Percentiles rank a stretch among this genome's conserved stretches.
These are phyloP conservation scores for Onchidella celtica DNA, from an alignment of 2,888 invertebrate species.

Conservation along the genomic window DNA sequence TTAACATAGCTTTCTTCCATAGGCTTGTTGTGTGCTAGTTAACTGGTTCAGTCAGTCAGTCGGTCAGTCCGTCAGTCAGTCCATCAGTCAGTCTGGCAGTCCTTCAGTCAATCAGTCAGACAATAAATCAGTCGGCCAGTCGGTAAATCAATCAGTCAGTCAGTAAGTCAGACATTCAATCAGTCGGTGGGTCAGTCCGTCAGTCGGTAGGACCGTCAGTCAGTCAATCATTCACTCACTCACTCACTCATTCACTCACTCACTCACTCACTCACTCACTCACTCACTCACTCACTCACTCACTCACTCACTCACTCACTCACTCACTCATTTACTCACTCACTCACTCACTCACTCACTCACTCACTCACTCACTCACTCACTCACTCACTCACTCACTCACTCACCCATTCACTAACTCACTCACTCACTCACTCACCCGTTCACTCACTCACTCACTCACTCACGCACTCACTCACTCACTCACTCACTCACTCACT, in stretches of 20 bases:
- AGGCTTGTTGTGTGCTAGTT: too few species aligned
- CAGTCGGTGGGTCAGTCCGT: too few species aligned
- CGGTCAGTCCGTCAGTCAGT: too few species aligned
- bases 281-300: slow-evolving; percentile 16
- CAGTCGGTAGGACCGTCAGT: too few species aligned
- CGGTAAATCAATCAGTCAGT: too few species aligned
- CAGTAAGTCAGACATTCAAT: too few species aligned
- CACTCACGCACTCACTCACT: slow-evolving; percentile 26
- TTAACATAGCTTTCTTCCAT: too few species aligned
- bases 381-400: slow-evolving; percentile 27
- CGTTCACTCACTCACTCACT: slow-evolving; percentile 18
- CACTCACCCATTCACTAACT: too few species aligned
- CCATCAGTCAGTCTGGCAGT: too few species aligned
- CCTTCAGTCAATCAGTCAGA: too few species aligned
- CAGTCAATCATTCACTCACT: slow-evolving; percentile 1
- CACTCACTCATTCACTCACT: slow-evolving; percentile 19
- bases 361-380: slow-evolving; percentile 9
- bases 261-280: slow-evolving; percentile 22
- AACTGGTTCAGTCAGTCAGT: too few species aligned
- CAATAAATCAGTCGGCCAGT: background rate
- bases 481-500: slow-evolving; percentile 26
- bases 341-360: slow-evolving; percentile 29
- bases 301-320: slow-evolving; percentile 38
- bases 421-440: background rate
- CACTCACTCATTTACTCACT: too few species aligned